Evolutionary conservation across 2,888 invertebrate genomes (phyloP), one percentile per base, ranked within the genome.

Genomic region (Galeopsomyia nigrocyanea): DNA sequence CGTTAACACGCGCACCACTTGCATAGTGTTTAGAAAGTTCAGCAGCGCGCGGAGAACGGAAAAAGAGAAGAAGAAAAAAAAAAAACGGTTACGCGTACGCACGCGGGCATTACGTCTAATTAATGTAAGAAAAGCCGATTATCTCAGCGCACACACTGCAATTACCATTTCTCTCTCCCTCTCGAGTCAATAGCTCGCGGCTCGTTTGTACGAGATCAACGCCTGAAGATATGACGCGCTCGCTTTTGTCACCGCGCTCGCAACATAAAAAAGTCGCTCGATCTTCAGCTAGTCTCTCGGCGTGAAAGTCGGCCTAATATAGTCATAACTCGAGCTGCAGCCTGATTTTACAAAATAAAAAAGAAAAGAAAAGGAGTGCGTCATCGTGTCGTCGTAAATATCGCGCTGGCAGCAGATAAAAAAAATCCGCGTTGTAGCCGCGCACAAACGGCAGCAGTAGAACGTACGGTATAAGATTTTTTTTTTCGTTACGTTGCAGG

Each of bases 201-300:
- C 31, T 31, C 39, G 39, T 39, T 26, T 5, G 39, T 10, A 10
- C 39, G 19, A 39, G 47, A 31, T 39, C 55, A 47, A 64, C 46
- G 21, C 64, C 55, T 21, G 64, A 51, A 31, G 31, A 55, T 55
- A 31, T 17, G 22, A 19, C 31, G 62, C 60, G 50, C 17, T 31
- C n/a, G 21, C 49, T 14, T 49, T 22, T 53, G 46, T 47, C 39
- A 14, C 46, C 16, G 22, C 55, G 39, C 10, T 5, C n/a, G n/a
- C 9, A n/a, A n/a, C n/a, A n/a, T n/a, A n/a, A 49, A 61, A 50
- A n/a, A 21, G 31, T 17, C 46, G 19, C 39, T 39, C 39, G 19
- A 17, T 0, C 61, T 49, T 62, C 22, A 62, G 3, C 6, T 22
- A 19, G 50, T 22, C n/a, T n/a, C n/a, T n/a, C n/a, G n/a, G 49